Evolutionary conservation across 2,797 vertebrate species (phyloP), one percentile per base, ranked within the genome.

Genomic region (Rhynchonycteris naso): DNA sequence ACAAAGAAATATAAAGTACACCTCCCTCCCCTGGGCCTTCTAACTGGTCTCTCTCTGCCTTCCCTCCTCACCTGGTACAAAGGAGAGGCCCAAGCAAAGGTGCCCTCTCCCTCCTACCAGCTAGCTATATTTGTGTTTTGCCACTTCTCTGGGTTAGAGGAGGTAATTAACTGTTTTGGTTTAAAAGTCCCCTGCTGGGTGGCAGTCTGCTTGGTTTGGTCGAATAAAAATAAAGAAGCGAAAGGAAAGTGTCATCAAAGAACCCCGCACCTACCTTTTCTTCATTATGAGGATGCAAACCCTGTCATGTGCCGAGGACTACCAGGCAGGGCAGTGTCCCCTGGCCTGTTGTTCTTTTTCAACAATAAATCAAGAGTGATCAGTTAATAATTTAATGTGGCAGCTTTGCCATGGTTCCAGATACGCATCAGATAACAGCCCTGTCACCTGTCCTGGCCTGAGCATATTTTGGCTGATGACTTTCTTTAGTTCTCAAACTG

Each of bases 91-190:
- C 2, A 68, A 90, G 86, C 71, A 85, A 72, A 89, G 89, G 91
- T 95, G 93, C 94, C 95, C 91, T 90, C 82, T 93, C 54, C 54
- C 66, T 85, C 80, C n/a, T n/a, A n/a, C n/a, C 47, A 69, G 43
- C 65, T 30, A 0, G 7, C 38, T 35, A 19, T 72, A 86, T 89
- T 96, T 95, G 61, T 94, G 63, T 90, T 93, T 93, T 83, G 47
- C 3, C 4, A 78, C 84, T 92, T 94, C 92, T 90, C 86, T 47
- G 78, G 94, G 95, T 95, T 96, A 91, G 58, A 93, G 89, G 84
- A 97, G 80, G 95, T 96, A 97, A 96, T 97, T 92, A 96, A 97
- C 89, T 95, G 94, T 95, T 97, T 96, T 80, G 86, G 93, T 96
- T 96, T 96, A 84, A 97, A 95, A 96, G 96, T 75, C 79, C 93